Evolutionary conservation across 2,797 vertebrate species (phyloP), one percentile per base, ranked within the genome.

Genomic region (Sebastes steindachneri): DNA sequence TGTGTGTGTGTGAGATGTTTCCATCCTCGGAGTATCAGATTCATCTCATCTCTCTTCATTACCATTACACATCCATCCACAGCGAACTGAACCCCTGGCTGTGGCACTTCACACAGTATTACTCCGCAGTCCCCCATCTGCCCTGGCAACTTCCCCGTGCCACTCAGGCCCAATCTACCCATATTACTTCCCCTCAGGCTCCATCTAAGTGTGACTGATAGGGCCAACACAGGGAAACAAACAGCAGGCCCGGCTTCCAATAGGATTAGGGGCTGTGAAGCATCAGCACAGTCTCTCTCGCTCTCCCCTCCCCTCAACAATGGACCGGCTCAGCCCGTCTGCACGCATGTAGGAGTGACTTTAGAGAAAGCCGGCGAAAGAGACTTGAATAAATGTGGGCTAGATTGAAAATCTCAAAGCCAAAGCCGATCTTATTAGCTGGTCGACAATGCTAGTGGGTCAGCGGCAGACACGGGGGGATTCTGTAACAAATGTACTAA

Each of bases 11-110:
- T 2, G 77, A 80, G 78, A 85, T 35, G 70, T 77, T 84, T 83
- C 74, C 67, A 54, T 73, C 73, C 63, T 77, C 72, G 57, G 76
- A 80, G 84, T 89, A 90, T 91, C 88, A 86, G 82, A 85, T 91
- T 91, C 67, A 91, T 92, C 89, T 92, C 86, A 93, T 93, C 84
- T 80, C 88, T 93, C 92, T 90, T 92, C 87, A 89, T 95, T 92
- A 90, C 73, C 87, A 83, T 93, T 86, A 79, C 54, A 80, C 74
- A 84, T 80, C 82, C 77, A 85, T 90, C 85, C 82, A 82, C 71
- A 65, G 78, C 35, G 64, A 89, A 77, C 82, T 86, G 48, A 88
- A 91, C 77, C 85, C 55, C 65, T 83, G 86, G 88, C 84, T 92
- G 77, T 72, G 68, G 65, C 64, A 53, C 71, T 79, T 90, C 82